Base-by-base conservation (phyloP, 1,140 invertebrate species). In the Pogonomyrmex californicus region DNA sequence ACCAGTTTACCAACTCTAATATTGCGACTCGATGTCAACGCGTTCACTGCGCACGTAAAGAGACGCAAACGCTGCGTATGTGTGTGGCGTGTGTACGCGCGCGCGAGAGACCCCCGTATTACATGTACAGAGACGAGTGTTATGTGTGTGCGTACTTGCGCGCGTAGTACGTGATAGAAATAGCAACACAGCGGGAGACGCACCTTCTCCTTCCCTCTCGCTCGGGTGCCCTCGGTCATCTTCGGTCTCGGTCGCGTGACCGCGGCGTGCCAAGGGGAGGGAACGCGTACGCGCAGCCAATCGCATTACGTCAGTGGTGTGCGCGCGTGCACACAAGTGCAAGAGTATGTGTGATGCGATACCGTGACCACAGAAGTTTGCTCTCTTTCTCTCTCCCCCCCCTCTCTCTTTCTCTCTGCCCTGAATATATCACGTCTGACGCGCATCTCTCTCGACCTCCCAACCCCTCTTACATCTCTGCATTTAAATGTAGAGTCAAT, bases 141-240 rank as follows among this genome's bases (percentile, higher is more conserved):
- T n/a, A 9, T 4, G 30, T 0, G 70, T 36, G 7, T 44, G 14
- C 33, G n/a, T 66, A 33, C 10, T 65, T 81, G 75, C 56, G 75
- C 70, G 54, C 75, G 65, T 86, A 14, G 38, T 91, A 86, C 85
- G 87, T 90, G 90, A 91, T 90, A 91, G 87, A 92, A 92, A 92
- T 92, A 92, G 89, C 82, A 79, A 66, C 60, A 87, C 78, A 79
- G 81, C 86, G 81, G 62, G 66, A 83, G 56, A 58, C 3, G 58
- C 2, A 33, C 30, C 41, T 23, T 85, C 78, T 60, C 56, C 79
- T 36, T 85, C 65, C 56, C 38, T 78, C 58, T 70, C 60, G 65
- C 38, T 49, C 60, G 10, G 10, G 10, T 44, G n/a, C 12, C 41
- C 51, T 58, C n/a, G 7, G 30, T 54, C 76, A 23, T 58, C 58